Evolutionary conservation across 1,140 invertebrate genomes (phyloP), one percentile per base, ranked within the genome.

Genomic region (Zaprionus ghesquierei): DNA sequence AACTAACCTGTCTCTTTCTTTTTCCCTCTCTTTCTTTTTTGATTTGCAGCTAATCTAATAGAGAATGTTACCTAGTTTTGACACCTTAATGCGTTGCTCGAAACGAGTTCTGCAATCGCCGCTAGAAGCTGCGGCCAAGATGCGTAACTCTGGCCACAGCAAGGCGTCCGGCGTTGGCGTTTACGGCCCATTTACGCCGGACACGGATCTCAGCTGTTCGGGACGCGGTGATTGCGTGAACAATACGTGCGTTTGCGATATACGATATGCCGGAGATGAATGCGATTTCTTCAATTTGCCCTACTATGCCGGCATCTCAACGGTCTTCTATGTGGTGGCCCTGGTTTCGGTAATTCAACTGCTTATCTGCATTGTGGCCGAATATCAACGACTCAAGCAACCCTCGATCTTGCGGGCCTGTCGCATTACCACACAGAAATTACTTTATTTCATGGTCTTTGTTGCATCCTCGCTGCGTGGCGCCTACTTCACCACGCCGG

Each of bases 211-310:
- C 60, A 90, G 90, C 63, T 92, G 91, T 56, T 92, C 91, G 3
- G 97, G 97, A n/a, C 95, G 96, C 69, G 97, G 97, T 9, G 96
- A 97, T 92, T 98, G 97, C 92, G 94, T 97, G 72, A 97, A 98
- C 92, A 97, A 97, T 44, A 97, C 96, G 33, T 98, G 97, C 90
- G 93, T 97, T 66, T 98, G 97, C 92, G 96, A 98, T 93, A 97
- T 98, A 89, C 94, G 94, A 58, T 93, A 93, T 90, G 87, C 94
- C 18, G 94, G 94, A 10, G 94, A 94, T 61, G 92, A 94, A 65
- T 95, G 94, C 89, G 93, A 94, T 70, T 93, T 93, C 44, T 94
- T 93, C 65, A 95, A 95, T 89, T 78, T 95, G 72, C 93, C 94
- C 13, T 95, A 95, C 76, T 94, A 94, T 79, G 93, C 93, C n/a